Evolutionary conservation across 2,113 vertebrate species (phyloP).

Genomic region (Phainopepla nitens): DNA sequence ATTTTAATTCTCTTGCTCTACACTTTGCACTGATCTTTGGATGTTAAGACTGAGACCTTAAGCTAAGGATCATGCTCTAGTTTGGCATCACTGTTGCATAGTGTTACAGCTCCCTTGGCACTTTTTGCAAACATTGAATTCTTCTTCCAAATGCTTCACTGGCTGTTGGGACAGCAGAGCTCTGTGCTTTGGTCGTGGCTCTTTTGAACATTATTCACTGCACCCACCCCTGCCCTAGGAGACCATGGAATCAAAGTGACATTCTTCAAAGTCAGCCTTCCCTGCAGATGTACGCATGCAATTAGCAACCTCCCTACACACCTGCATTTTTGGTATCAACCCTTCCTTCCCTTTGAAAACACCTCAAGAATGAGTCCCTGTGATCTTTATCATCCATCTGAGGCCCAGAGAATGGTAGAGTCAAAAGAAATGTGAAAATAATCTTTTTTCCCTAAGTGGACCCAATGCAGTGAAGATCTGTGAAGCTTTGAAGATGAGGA

Average conservation of each 20-base stretch:
- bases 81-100: background rate
- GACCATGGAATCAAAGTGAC: background rate
- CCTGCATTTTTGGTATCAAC: background rate
- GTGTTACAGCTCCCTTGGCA: background rate
- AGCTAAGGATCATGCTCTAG: background rate
- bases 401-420: background rate
- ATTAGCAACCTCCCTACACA: background rate
- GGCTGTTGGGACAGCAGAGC: background rate
- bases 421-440: background rate
- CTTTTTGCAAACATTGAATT: background rate
- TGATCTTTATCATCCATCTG: background rate
- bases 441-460: background rate
- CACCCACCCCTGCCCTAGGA: background rate
- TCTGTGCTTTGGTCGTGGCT: background rate
- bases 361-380: background rate
- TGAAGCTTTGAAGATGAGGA: background rate
- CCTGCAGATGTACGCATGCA: background rate
- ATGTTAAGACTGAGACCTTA: background rate
- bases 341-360: background rate
- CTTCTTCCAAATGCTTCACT: background rate
- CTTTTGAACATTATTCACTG: background rate
- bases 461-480: background rate
- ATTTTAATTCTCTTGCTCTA: background rate
- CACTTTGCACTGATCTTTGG: conserved; percentile 2
- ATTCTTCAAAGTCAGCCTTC: background rate